These are phyloP conservation scores for Cygnus atratus DNA, from an alignment of 2,113 vertebrate species.

Conservation along the genomic window DNA sequence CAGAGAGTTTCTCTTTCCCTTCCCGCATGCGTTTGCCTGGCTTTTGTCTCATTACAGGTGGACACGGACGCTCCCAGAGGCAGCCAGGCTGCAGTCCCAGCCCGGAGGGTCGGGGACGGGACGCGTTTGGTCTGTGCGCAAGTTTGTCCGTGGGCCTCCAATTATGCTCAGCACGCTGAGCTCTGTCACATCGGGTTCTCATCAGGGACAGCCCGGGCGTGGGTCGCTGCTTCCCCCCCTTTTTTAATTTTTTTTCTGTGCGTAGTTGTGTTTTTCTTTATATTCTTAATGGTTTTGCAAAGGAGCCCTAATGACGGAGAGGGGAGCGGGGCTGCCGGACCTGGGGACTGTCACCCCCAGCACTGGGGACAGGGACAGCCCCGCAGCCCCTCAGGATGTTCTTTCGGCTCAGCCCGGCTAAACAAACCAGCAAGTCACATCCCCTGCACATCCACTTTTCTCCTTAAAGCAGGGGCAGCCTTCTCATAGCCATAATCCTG, in stretches of 20 bases:
- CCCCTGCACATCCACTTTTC: not conserved
- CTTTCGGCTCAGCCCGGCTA: not conserved
- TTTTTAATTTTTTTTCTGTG: not conserved
- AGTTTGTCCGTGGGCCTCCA: constrained; percentile 11
- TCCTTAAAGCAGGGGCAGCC: not conserved
- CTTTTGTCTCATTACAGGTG: constrained; percentile 60
- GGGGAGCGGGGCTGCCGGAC: not conserved
- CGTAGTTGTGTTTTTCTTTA: not conserved
- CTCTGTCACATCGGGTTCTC: constrained; percentile 59
- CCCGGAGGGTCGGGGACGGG: not conserved
- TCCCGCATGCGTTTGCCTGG: not conserved
- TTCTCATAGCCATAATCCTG: not conserved
- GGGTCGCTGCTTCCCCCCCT: not conserved
- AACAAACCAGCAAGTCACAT: not conserved
- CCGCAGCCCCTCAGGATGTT: not conserved
- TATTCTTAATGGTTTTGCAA: not conserved
- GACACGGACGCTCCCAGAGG: constrained; percentile 34
- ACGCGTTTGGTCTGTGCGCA: not conserved
- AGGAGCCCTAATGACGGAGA: not conserved
- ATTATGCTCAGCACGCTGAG: constrained; percentile 17
- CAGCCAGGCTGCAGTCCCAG: not conserved
- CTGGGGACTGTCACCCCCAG: not conserved
- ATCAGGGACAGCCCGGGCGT: not conserved
- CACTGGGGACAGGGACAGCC: not conserved
- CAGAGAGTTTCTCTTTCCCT: constrained; percentile 34